Base-by-base conservation (phyloP, 2,797 vertebrate genomes). In the Prunella strophiata region DNA sequence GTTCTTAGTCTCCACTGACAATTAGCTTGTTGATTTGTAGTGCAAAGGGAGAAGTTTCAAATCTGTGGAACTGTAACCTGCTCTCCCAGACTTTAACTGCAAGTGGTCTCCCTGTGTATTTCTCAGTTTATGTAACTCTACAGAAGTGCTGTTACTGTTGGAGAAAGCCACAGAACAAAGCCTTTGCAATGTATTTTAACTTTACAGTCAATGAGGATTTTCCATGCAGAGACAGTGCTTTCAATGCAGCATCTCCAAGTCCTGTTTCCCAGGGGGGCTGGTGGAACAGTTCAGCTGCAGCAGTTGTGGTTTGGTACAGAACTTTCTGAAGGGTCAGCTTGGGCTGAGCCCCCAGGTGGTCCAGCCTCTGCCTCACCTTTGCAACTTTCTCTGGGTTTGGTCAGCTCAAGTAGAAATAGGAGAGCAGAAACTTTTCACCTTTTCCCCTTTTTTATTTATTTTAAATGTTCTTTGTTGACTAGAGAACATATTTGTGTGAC, bases 101-200 rank as follows among this genome's bases (percentile, higher is more conserved):
- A 2, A 42, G 5, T 26, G 32, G 14, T 26, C 7, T 63, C 34
- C 34, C 26, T 18, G 18, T 40, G 22, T 58, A 10, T 43, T 50
- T 65, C 51, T 66, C 21, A 32, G 45, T 36, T 50, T 34, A 12
- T 26, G 26, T 50, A 15, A 34, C 21, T 36, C 16, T 14, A 0
- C 13, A 1, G 30, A 12, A 50, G 17, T 0, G 0, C 26, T 17
- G 7, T 26, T 74, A 17, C 51, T 55, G 36, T 14, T 36, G 43
- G 34, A 32, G 36, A 66, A 84, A 43, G 52, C 20, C 43, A 32
- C 32, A 26, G 51, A 21, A 34, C n/a, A 15, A 57, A 30, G 30
- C 26, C 70, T 50, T 66, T 42, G 36, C 36, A 26, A 50, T 26
- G 21, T 36, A 8, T 36, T 58, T 74, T 15, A 36, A 12, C 8